Conservation (phyloP, 2,888 invertebrate species). For the Theodoxus fluviatilis region DNA sequence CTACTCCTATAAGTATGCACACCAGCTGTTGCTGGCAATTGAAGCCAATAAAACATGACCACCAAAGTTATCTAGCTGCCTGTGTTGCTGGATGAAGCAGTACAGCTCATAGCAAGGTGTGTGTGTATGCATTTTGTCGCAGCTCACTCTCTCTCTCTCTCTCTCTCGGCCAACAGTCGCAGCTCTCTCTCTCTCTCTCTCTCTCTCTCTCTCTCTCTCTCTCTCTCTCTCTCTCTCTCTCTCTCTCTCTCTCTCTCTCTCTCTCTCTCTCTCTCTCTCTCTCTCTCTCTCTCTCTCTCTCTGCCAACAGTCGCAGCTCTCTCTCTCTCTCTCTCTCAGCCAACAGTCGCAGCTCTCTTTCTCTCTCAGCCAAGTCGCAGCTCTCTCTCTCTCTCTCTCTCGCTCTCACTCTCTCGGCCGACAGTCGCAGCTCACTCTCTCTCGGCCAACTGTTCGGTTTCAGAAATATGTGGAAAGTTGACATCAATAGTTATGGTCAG, state of each 20-base stretch:
- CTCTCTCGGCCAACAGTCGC: not conserved
- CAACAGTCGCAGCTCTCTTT: not conserved
- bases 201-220: conserved; percentile 11
- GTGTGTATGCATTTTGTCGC: no score
- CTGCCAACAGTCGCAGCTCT: not conserved
- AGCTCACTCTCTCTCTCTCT: conserved; percentile 3
- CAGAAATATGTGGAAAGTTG: not conserved
- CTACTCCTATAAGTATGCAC: no score
- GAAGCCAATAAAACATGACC: no score
- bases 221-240: not conserved
- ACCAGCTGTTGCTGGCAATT: no score
- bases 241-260: conserved; percentile 16
- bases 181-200: not conserved
- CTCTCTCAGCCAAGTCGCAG: no score
- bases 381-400: not conserved
- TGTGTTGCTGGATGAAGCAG: no score
- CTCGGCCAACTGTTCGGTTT: not conserved
- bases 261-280: conserved; percentile 8
- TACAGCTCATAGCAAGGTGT: no score
- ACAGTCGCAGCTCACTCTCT: not conserved
- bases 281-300: not conserved
- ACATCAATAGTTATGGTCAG: not conserved
- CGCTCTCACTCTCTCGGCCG: not conserved
- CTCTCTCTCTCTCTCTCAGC: not conserved
- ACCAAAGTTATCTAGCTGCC: no score